Evolutionary conservation across 1,140 invertebrate species (phyloP).

Genomic region (Pteromalus puparum): DNA sequence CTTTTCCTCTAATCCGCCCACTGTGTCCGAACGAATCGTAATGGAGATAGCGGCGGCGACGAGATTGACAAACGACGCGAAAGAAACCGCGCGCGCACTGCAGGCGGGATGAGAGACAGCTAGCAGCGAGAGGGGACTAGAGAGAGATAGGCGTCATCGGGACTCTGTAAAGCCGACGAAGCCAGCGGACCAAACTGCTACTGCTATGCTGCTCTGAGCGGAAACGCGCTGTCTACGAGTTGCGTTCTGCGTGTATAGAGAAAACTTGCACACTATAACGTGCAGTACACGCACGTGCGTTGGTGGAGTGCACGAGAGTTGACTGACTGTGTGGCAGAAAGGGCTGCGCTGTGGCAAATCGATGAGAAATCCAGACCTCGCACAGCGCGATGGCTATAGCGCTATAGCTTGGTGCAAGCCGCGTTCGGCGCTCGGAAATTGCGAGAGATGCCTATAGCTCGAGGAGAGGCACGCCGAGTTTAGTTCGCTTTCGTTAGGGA

Average conservation of each 20-base stretch:
- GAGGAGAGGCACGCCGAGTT: slow-evolving; percentile 2
- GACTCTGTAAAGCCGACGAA: neutral
- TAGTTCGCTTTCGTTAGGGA: slow-evolving; percentile 8
- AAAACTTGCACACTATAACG: neutral
- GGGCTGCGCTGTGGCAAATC: slow-evolving; percentile 42
- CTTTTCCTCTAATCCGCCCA: slow-evolving; percentile 40
- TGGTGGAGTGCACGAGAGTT: neutral
- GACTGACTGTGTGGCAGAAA: slow-evolving; percentile 40
- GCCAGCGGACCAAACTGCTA: slow-evolving; percentile 23
- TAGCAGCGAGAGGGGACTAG: neutral
- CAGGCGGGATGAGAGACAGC: neutral
- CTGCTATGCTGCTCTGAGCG: slow-evolving; percentile 11
- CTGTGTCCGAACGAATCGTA: slow-evolving; percentile 47
- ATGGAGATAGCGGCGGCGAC: slow-evolving; percentile 44
- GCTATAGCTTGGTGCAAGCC: neutral
- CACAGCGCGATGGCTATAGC: neutral
- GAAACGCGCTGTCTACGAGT: slow-evolving; percentile 44
- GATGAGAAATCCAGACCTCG: slow-evolving; percentile 50
- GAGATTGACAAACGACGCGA: slow-evolving; percentile 54
- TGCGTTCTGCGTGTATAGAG: neutral
- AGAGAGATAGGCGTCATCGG: slow-evolving; percentile 38
- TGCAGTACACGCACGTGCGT: neutral
- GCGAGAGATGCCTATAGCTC: neutral
- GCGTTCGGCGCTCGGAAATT: slow-evolving; percentile 44
- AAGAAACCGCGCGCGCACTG: slow-evolving; percentile 42